A percentile compares a stretch with the other conserved stretches of the same genome.
Conservation (phyloP, 2,797 vertebrate genomes). For the Staurois parvus region DNA sequence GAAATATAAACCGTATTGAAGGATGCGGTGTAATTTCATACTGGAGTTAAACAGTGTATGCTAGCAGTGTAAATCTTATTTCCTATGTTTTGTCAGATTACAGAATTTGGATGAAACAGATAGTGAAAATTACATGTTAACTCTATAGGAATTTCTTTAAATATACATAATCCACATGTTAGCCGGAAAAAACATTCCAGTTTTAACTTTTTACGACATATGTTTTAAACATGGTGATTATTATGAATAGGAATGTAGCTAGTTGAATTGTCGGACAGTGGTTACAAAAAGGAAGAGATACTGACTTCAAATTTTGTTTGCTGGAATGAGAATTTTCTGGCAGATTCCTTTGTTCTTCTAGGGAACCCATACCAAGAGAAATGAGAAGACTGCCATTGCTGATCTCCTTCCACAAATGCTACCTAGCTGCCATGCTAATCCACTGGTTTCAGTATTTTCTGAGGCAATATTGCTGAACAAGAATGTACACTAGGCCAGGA, state of each 20-base stretch:
- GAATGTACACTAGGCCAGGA: no score
- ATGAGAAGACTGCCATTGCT: no score
- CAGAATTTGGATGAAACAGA: conserved; percentile 15
- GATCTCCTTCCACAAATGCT: no score
- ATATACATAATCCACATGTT: conserved; percentile 41
- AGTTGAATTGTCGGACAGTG: no score
- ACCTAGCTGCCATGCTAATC: no score
- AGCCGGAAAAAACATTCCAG: conserved; percentile 21
- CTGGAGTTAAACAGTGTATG: conserved; percentile 33
- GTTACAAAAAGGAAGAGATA: no score
- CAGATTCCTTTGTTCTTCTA: no score
- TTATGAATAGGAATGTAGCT: background rate
- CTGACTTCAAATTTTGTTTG: no score
- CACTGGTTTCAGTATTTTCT: no score
- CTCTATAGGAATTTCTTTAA: conserved; percentile 37
- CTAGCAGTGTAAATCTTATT: conserved; percentile 27
- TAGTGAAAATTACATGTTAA: conserved; percentile 50
- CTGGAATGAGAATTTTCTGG: no score
- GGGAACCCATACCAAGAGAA: no score
- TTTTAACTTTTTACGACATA: conserved; percentile 26
- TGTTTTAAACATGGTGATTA: background rate
- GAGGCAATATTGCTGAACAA: no score
- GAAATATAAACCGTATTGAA: conserved; percentile 47
- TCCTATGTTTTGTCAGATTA: conserved; percentile 44
- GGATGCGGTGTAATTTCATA: conserved; percentile 46